Percentiles rank a stretch among this genome's conserved stretches.
Evolutionary conservation across 2,797 vertebrate genomes (phyloP).

Genomic region (Microchirus variegatus): DNA sequence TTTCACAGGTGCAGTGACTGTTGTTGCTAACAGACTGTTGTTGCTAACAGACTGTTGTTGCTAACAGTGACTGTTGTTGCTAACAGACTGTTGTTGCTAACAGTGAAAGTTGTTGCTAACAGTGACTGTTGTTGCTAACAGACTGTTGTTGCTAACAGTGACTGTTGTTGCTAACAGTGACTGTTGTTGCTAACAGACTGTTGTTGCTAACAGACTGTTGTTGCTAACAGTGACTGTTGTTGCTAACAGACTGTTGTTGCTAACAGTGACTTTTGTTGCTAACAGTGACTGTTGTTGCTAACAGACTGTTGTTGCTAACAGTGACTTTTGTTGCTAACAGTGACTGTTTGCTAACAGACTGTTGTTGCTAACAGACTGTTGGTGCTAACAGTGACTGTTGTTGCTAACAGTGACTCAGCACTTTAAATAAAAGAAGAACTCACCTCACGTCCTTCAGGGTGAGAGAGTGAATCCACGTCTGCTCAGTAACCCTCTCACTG

Average conservation of each 20-base stretch:
- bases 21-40: slow-evolving; percentile 49
- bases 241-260: no score
- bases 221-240: slow-evolving; percentile 52
- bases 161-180: slow-evolving; percentile 49
- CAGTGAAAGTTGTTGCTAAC: slow-evolving; percentile 50
- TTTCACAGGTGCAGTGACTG: slow-evolving; percentile 53
- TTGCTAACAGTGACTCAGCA: slow-evolving; percentile 64
- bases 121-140: slow-evolving; percentile 51
- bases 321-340: slow-evolving; percentile 49
- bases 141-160: no score
- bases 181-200: slow-evolving; percentile 54
- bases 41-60: slow-evolving; percentile 54
- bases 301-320: no score
- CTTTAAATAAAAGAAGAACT: no score
- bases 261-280: slow-evolving; percentile 51
- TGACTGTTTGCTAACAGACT: no score
- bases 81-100: no score
- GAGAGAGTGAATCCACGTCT: no score
- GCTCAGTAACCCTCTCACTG: no score
- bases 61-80: slow-evolving; percentile 53
- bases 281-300: slow-evolving; percentile 51
- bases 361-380: no score
- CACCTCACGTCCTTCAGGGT: no score
- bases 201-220: no score
- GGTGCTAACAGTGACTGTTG: slow-evolving; percentile 44